phyloP scores from a whole-genome alignment of 2,113 vertebrate species.

The Tachycineta bicolor region DNA sequence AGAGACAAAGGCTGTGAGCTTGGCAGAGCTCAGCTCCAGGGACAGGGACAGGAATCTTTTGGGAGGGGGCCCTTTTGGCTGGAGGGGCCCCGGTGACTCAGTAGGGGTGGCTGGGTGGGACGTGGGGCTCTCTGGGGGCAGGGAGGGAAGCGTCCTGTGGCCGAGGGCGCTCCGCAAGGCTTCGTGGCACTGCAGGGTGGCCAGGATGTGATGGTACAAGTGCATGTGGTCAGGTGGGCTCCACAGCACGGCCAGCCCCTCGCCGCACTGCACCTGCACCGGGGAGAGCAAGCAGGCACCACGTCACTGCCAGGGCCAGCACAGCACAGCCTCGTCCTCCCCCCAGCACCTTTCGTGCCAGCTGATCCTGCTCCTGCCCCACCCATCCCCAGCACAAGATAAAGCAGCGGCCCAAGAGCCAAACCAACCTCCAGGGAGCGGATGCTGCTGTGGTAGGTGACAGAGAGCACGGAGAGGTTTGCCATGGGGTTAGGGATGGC shows the following conservation, averaged over 20 bases:
- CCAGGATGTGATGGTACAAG: conserved; percentile 87
- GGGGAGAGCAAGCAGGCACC: background rate
- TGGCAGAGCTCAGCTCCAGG: conserved; percentile 82
- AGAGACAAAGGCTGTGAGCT: conserved; percentile 83
- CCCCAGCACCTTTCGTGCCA: rapidly evolving
- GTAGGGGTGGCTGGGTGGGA: background rate
- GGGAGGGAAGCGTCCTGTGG: background rate
- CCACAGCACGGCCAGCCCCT: conserved; percentile 86
- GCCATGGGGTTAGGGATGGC: conserved; percentile 80
- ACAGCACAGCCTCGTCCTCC: rapidly evolving
- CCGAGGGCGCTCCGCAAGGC: conserved; percentile 45
- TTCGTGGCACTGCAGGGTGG: conserved; percentile 79
- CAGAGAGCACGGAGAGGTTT: conserved; percentile 78
- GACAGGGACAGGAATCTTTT: conserved; percentile 75
- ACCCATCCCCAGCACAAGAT: background rate
- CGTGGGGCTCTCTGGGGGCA: background rate
- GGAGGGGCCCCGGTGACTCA: background rate
- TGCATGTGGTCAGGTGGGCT: conserved; percentile 93
- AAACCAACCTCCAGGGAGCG: conserved; percentile 86
- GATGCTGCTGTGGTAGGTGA: conserved; percentile 85
- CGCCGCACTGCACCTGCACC: conserved; percentile 83
- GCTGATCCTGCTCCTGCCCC: background rate
- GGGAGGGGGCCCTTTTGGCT: conserved; percentile 4
- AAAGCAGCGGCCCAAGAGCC: background rate
- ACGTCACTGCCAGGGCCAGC: background rate